Evolutionary conservation across 1,140 invertebrate genomes (phyloP).

Genomic region (Ganaspis sp.): DNA sequence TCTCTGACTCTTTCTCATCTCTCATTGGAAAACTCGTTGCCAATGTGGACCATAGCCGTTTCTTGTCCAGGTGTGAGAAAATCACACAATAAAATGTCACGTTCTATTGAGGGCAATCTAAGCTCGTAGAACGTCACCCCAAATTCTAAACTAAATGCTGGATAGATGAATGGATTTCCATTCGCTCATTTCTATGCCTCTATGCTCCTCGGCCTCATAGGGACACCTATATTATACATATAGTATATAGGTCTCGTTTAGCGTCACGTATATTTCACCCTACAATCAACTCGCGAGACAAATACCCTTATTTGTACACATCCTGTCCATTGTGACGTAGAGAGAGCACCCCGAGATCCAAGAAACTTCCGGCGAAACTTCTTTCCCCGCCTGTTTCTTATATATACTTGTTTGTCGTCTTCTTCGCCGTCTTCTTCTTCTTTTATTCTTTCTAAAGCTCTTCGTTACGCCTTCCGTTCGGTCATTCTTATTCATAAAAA

Average conservation of each 20-base stretch:
- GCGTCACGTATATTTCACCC: slow-evolving; percentile 70
- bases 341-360: slow-evolving; percentile 50
- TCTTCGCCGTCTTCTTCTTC: slow-evolving; percentile 36
- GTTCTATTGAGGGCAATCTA: slow-evolving; percentile 54
- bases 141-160: slow-evolving; percentile 46
- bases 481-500: slow-evolving; percentile 10
- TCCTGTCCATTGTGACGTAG: slow-evolving; percentile 73
- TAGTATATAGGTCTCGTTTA: slow-evolving; percentile 59
- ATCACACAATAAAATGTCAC: slow-evolving; percentile 68
- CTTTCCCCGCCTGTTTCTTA: slow-evolving; percentile 42
- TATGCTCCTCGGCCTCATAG: slow-evolving; percentile 46
- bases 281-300: slow-evolving; percentile 70
- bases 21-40: slow-evolving; percentile 45
- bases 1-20: background rate
- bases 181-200: slow-evolving; percentile 55
- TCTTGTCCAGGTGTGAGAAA: slow-evolving; percentile 66
- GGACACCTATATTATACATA: slow-evolving; percentile 42
- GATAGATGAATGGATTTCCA: slow-evolving; percentile 62
- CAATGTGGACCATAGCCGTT: slow-evolving; percentile 24
- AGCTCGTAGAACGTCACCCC: slow-evolving; percentile 51
- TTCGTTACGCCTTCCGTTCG: slow-evolving; percentile 25
- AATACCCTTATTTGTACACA: slow-evolving; percentile 77
- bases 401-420: slow-evolving; percentile 34
- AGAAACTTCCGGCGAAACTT: slow-evolving; percentile 54
- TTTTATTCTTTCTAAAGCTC: slow-evolving; percentile 36